A percentile compares a stretch with the other conserved stretches of the same genome.
Evolutionary conservation across 2,797 vertebrate genomes (phyloP).

Genomic region (Carduelis carduelis): DNA sequence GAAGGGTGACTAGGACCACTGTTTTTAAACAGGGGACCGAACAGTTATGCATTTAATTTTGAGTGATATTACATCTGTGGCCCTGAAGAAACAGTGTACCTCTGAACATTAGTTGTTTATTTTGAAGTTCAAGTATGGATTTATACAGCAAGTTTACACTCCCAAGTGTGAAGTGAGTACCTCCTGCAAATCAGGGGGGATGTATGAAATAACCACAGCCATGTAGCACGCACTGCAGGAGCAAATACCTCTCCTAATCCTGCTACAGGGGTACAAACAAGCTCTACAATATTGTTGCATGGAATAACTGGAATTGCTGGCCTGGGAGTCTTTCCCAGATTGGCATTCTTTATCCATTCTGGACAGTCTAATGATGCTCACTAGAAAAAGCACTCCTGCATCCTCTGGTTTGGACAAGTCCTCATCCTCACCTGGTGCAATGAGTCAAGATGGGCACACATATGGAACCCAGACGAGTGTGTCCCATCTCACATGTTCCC

Average conservation of each 20-base stretch:
- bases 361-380: neutral
- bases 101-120: neutral
- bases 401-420: neutral
- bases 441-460: neutral
- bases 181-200: neutral
- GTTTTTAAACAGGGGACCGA: neutral
- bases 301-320: neutral
- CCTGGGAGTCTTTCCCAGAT: neutral
- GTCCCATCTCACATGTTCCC: neutral
- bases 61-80: neutral
- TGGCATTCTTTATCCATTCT: neutral
- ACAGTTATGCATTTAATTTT: neutral
- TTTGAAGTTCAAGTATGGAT: neutral
- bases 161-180: fast-evolving
- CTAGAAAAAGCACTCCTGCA: neutral
- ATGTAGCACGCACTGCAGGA: neutral
- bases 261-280: neutral
- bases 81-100: neutral
- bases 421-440: neutral
- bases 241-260: neutral
- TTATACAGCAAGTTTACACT: neutral
- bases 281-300: neutral
- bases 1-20: neutral
- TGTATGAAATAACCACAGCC: neutral
- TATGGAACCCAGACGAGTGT: fast-evolving